These are phyloP conservation scores for Heliangelus exortis DNA, from an alignment of 2,797 vertebrate species.

Conservation along the genomic window DNA sequence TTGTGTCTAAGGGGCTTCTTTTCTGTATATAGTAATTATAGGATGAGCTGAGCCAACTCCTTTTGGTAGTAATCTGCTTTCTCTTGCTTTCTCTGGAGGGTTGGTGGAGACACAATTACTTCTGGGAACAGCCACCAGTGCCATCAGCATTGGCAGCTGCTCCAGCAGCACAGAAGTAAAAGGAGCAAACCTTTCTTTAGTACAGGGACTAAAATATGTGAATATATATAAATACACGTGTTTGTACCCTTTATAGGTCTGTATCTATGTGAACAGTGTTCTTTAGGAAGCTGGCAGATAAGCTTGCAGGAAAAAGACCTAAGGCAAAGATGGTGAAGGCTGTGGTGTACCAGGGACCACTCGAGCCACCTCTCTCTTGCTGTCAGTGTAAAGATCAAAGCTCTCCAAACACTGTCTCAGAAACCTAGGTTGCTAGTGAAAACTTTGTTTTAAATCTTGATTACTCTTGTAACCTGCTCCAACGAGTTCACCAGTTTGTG, in stretches of 20 bases:
- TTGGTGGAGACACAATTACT: neutral
- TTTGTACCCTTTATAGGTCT: slow-evolving; percentile 49
- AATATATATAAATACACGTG: slow-evolving; percentile 44
- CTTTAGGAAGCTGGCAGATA: slow-evolving; percentile 19
- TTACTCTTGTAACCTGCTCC: neutral
- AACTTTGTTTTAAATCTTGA: neutral
- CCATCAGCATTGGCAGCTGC: slow-evolving; percentile 20
- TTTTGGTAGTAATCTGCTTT: neutral
- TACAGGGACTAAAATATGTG: slow-evolving; percentile 29
- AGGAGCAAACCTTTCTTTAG: neutral
- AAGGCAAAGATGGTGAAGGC: neutral
- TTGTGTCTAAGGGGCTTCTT: slow-evolving; percentile 5
- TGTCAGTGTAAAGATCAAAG: neutral
- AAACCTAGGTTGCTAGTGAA: slow-evolving; percentile 12
- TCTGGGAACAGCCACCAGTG: neutral
- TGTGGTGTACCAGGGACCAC: neutral
- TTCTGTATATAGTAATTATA: slow-evolving; percentile 10
- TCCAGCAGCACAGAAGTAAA: neutral
- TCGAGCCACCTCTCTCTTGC: neutral
- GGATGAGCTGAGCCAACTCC: slow-evolving; percentile 28
- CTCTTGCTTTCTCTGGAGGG: neutral
- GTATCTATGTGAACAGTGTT: neutral
- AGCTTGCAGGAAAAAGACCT: neutral
- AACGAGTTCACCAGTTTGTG: slow-evolving; percentile 40
- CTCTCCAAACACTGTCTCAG: neutral